A percentile compares a stretch with the other conserved stretches of the same genome.
These are phyloP conservation scores for Aspidiotus destructor DNA, from an alignment of 2,888 invertebrate species.

Conservation along the genomic window DNA sequence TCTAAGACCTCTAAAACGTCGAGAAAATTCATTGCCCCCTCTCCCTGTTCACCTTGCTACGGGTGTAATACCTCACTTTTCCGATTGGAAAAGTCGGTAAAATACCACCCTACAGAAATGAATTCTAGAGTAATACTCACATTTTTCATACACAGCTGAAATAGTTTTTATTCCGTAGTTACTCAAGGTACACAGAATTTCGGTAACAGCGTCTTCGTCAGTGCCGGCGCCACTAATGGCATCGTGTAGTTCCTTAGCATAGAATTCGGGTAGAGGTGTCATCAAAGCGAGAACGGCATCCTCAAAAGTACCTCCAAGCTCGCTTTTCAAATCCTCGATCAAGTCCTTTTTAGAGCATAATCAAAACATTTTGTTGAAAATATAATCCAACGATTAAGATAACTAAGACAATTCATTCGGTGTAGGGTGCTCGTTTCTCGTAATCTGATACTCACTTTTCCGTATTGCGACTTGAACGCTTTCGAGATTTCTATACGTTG, in stretches of 20 bases:
- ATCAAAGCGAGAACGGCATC: slow-evolving; percentile 45
- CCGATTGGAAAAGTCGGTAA: too few species aligned
- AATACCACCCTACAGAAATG: background rate
- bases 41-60: too few species aligned
- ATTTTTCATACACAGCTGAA: slow-evolving; percentile 40
- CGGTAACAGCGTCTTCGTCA: slow-evolving; percentile 44
- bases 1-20: too few species aligned
- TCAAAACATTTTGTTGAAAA: background rate
- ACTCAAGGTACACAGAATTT: slow-evolving; percentile 46
- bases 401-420: too few species aligned
- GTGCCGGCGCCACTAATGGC: slow-evolving; percentile 48
- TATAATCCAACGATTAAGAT: background rate
- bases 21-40: too few species aligned
- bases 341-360: slow-evolving; percentile 40
- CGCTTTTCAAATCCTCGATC: slow-evolving; percentile 44
- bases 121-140: too few species aligned
- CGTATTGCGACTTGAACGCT: slow-evolving; percentile 84
- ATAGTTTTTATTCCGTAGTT: slow-evolving; percentile 43
- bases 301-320: slow-evolving; percentile 47
- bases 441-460: slow-evolving; percentile 66
- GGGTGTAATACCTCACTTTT: too few species aligned
- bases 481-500: slow-evolving; percentile 84
- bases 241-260: slow-evolving; percentile 46
- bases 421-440: too few species aligned
- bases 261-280: slow-evolving; percentile 44